Percentiles rank a stretch among this genome's conserved stretches.
phyloP scores from a whole-genome alignment of 2,113 vertebrate species.

The Dromaius novaehollandiae region DNA sequence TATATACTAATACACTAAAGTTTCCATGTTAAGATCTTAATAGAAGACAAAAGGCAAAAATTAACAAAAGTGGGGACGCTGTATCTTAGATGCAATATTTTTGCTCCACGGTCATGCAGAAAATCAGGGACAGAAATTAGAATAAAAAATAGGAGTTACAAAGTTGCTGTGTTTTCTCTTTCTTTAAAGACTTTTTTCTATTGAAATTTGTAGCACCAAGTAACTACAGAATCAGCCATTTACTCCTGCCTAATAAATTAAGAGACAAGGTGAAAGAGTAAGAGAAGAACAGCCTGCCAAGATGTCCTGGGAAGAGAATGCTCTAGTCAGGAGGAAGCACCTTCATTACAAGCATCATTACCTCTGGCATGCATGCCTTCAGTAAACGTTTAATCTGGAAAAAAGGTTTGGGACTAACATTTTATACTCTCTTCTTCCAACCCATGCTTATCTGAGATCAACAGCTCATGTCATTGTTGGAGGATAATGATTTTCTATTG shows the following conservation, averaged over 20 bases:
- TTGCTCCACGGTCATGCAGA: accelerated
- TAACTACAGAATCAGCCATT: background rate
- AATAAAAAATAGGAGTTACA: background rate
- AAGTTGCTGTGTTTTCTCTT: background rate
- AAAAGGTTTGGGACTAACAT: background rate
- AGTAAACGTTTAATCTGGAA: background rate
- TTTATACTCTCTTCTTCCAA: background rate
- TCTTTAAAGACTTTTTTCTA: background rate
- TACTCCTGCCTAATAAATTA: background rate
- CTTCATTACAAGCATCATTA: background rate
- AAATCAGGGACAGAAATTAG: background rate
- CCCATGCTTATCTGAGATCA: background rate
- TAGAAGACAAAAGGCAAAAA: background rate
- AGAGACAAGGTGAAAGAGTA: background rate
- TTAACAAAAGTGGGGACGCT: background rate
- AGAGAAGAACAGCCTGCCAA: background rate
- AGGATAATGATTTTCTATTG: background rate
- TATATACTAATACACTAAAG: background rate
- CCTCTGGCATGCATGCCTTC: background rate
- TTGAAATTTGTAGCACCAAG: background rate
- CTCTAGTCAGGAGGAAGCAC: background rate
- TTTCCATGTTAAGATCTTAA: background rate
- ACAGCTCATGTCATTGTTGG: background rate
- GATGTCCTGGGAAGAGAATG: background rate
- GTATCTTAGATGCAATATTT: background rate